Conservation (phyloP, 2,888 invertebrate species). For the Torymus aiolomorphi region DNA sequence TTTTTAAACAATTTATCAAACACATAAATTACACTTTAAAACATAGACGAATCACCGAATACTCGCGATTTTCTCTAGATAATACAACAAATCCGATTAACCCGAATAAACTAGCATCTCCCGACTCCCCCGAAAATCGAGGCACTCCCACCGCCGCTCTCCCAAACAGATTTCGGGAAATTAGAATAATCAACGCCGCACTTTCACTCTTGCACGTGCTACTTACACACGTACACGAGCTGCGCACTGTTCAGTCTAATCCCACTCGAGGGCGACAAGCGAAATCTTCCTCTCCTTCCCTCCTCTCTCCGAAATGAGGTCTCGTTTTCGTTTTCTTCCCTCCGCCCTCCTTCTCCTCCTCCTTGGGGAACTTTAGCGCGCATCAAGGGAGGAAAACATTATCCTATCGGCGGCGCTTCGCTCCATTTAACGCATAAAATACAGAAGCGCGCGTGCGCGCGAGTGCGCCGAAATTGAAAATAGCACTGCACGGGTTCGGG, state of each 20-base stretch:
- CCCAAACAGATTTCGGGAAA: constrained; percentile 33
- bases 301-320: not conserved
- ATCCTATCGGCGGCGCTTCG: constrained; percentile 42
- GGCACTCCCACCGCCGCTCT: not conserved
- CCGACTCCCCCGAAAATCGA: too few species aligned
- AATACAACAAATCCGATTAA: too few species aligned
- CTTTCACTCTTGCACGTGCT: too few species aligned
- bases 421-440: constrained; percentile 48
- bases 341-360: not conserved
- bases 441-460: not conserved
- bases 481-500: not conserved
- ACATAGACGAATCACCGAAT: too few species aligned
- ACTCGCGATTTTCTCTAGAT: too few species aligned
- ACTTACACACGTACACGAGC: too few species aligned
- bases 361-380: not conserved
- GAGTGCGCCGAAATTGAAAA: constrained; percentile 31
- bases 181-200: constrained; percentile 45
- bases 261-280: constrained; percentile 16
- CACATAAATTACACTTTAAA: too few species aligned
- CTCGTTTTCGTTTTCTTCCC: not conserved
- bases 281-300: not conserved
- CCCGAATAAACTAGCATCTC: too few species aligned
- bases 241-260: not conserved
- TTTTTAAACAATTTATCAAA: too few species aligned
- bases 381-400: constrained; percentile 32